Evolutionary conservation across 2,888 invertebrate genomes (phyloP).

Genomic region (Pandemis cinnamomeana): DNA sequence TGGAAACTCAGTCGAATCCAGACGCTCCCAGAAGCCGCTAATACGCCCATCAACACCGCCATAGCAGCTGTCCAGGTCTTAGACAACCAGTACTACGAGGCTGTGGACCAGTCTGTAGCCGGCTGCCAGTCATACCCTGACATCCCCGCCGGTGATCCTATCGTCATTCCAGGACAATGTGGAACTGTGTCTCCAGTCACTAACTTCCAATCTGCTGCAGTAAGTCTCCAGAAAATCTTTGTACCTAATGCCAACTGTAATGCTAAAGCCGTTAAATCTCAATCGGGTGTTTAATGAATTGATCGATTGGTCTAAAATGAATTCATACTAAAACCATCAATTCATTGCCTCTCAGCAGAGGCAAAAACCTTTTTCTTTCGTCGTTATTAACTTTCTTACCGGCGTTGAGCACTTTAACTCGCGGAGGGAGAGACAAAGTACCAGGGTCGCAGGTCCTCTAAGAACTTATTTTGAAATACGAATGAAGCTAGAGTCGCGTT

Average conservation of each 20-base stretch:
- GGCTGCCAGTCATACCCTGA: conserved; percentile 67
- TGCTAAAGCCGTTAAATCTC: background rate
- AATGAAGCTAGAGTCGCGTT: too few species aligned
- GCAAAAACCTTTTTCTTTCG: too few species aligned
- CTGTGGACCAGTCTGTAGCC: conserved; percentile 54
- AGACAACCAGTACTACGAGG: conserved; percentile 57
- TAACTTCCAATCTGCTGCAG: conserved; percentile 50
- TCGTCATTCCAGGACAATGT: conserved; percentile 64
- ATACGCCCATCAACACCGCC: conserved; percentile 52
- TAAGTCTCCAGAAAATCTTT: conserved; percentile 43
- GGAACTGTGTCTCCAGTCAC: conserved; percentile 50
- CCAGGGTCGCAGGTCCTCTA: too few species aligned
- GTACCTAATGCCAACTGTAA: background rate
- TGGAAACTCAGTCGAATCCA: conserved; percentile 70
- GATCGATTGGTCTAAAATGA: too few species aligned
- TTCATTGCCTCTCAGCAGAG: too few species aligned
- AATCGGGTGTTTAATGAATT: too few species aligned
- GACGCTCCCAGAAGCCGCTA: conserved; percentile 48
- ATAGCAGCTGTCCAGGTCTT: conserved; percentile 57
- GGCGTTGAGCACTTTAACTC: too few species aligned
- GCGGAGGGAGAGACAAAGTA: too few species aligned
- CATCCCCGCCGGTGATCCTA: conserved; percentile 50
- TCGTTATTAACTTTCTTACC: too few species aligned
- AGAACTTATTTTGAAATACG: too few species aligned
- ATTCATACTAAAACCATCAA: too few species aligned